Evolutionary conservation across 2,113 vertebrate species (phyloP).

Genomic region (Grus americana): DNA sequence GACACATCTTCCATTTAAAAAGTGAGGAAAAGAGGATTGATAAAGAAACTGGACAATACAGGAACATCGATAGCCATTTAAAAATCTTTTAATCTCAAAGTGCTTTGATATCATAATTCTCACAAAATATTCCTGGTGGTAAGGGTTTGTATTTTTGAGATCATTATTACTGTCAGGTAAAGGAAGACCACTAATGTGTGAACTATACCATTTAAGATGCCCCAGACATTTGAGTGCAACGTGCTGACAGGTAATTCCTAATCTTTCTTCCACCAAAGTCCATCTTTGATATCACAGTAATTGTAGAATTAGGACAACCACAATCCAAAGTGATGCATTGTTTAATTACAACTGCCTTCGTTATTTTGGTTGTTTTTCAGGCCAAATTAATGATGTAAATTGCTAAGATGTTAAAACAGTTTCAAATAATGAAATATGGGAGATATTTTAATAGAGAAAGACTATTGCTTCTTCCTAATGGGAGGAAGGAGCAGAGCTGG

Average conservation of each 20-base stretch:
- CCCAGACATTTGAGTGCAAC: neutral
- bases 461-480: neutral
- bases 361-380: neutral
- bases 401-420: neutral
- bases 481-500: neutral
- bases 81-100: slow-evolving; percentile 34
- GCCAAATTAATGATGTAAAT: neutral
- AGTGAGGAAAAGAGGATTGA: neutral
- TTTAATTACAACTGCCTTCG: neutral
- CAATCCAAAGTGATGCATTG: neutral
- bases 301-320: neutral
- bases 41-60: neutral
- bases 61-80: neutral
- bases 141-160: neutral
- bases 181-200: neutral
- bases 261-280: neutral
- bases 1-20: neutral
- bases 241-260: neutral
- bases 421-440: neutral
- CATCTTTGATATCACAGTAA: neutral
- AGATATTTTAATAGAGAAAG: neutral
- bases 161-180: neutral
- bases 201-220: neutral
- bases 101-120: neutral
- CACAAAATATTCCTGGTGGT: slow-evolving; percentile 11